Evolutionary conservation across 2,797 vertebrate genomes (phyloP), one percentile per base, ranked within the genome.

Genomic region (Chaenodraco wilsoni): DNA sequence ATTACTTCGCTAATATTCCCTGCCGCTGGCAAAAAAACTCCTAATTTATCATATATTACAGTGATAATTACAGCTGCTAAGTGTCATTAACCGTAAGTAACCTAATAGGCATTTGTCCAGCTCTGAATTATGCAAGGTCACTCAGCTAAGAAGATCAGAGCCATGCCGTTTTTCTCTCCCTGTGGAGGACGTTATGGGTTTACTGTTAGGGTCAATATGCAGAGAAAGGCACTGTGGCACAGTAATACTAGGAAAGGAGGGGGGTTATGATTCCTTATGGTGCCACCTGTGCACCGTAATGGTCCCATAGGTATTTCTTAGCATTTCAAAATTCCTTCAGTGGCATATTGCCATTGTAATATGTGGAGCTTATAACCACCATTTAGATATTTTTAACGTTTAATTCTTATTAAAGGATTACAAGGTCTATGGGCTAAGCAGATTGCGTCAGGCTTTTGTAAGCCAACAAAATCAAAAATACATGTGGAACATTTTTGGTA

Each of bases 21-120:
- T 11, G 31, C 40, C 48, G 46, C 17, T 21, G 56, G 41, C 48
- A 37, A 67, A 67, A 69, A 75, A 71, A 51, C 67, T 23, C 69
- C 50, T 62, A 78, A 76, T 92, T 83, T 82, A 91, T 92, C 89
- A 88, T 16, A 10, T 27, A 16, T 37, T 19, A 57, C 1, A 37
- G 21, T 9, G 45, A 58, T 84, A 73, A 86, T 82, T 86, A 74
- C 80, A 64, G 78, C 76, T 71, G 78, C 15, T 76, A 58, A 81
- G 74, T 76, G 81, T 78, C 83, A 77, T 92, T 82, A 80, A 65
- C 69, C 27, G 16, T 83, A 72, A 83, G 87, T 61, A 76, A 71
- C 19, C 55, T 44, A 57, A 74, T 52, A 88, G 89, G 81, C 82
- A 0, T 14, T 27, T 13, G 62, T 83, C 87, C 87, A 84, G 73